Percentiles rank a stretch among this genome's conserved stretches.
phyloP scores from a whole-genome alignment of 2,113 vertebrate genomes.

The Vombatus ursinus region DNA sequence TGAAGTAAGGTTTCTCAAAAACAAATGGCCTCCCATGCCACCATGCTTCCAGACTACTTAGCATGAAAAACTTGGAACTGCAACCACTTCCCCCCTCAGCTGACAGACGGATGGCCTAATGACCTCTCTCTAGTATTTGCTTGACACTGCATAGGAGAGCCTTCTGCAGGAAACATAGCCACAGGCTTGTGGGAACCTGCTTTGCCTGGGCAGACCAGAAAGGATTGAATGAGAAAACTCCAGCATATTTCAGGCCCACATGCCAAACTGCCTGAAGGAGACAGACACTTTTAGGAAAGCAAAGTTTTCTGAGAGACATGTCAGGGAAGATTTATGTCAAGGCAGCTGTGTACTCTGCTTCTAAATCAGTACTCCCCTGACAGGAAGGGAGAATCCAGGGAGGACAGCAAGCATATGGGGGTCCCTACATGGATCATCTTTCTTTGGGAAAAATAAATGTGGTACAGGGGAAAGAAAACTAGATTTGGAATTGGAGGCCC shows the following conservation, averaged over 20 bases:
- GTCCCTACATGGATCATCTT: background rate
- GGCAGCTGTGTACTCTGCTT: background rate
- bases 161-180: background rate
- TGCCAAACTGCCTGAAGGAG: conserved; percentile 60
- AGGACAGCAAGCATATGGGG: background rate
- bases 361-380: background rate
- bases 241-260: conserved; percentile 41
- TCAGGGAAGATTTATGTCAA: conserved; percentile 12
- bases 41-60: background rate
- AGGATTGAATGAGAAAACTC: background rate
- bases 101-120: background rate
- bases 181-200: background rate
- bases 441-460: background rate
- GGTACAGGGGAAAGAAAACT: background rate
- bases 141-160: background rate
- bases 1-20: background rate
- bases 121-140: background rate
- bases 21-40: background rate
- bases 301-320: conserved; percentile 40
- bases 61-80: background rate
- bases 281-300: conserved; percentile 44
- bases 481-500: background rate
- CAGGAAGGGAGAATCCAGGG: background rate
- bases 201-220: fast-evolving
- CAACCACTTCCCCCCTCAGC: background rate